Base-by-base conservation (phyloP, 2,797 vertebrate genomes). In the Anas flavirostris region DNA sequence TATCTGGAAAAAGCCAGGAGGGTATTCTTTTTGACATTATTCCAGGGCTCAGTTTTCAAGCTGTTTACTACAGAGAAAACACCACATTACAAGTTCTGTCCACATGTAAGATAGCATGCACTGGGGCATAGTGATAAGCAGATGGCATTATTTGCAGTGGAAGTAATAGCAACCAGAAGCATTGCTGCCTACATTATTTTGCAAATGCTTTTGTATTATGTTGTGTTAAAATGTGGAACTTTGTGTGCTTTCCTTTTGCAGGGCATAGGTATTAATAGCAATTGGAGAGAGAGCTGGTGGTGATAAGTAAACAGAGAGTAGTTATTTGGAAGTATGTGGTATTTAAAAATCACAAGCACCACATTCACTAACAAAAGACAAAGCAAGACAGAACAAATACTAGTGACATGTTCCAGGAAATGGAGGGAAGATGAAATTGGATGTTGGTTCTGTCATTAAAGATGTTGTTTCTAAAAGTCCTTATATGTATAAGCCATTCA, bases 121-220 rank as follows among this genome's bases (percentile, higher is more conserved):
- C 82, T 93, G 82, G 82, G 82, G 84, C 90, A 92, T 93, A 94
- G 89, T 90, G 94, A 93, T 93, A 95, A 95, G 77, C 95, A 97
- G 97, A 96, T 97, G 95, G 91, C 64, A 91, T 96, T 96, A 92
- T 95, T 95, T 97, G 91, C 81, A 91, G 86, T 95, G 94, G 88
- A 96, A 97, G 81, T 94, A 96, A 97, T 91, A 96, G 72, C 83
- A 95, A 91, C 87, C 82, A 84, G 81, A 95, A 96, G 52, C 90
- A 86, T 91, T 92, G 56, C 69, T 96, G 77, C 68, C 60, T 92
- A 68, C 33, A 52, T 88, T 91, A 73, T 91, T 91, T 91, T 94
- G 50, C 56, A 85, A 94, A 88, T 90, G 72, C 10, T 86, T 95
- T 88, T 75, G 26, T 74, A 43, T 78, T 92, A 48, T 59, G 33